These are phyloP conservation scores for Amblyteles armatorius DNA, from an alignment of 2,888 invertebrate genomes.

Conservation along the genomic window DNA sequence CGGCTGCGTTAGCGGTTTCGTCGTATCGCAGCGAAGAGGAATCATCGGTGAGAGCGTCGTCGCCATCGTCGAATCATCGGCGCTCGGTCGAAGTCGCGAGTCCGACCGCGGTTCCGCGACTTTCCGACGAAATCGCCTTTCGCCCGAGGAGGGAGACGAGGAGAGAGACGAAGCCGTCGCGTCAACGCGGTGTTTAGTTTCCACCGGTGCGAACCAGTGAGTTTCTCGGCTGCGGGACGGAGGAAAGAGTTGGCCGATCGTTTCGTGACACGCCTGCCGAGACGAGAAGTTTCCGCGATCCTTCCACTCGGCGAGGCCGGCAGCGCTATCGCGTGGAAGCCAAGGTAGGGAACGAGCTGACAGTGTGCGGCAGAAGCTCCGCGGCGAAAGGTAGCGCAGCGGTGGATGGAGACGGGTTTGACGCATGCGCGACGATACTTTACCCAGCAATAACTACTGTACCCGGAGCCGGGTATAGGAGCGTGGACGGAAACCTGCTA, in stretches of 20 bases:
- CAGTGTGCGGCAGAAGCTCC: conserved; percentile 5
- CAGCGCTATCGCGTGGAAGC: background rate
- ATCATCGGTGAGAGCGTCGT: no score
- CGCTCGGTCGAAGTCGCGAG: no score
- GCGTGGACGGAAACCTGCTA: background rate
- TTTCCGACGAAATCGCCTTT: background rate
- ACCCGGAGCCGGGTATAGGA: conserved; percentile 1
- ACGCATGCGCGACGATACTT: conserved; percentile 32
- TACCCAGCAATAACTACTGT: conserved; percentile 4
- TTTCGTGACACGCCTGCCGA: no score
- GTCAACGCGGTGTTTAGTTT: no score
- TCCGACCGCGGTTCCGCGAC: background rate
- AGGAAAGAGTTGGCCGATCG: no score
- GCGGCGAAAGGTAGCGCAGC: background rate
- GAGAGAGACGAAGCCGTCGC: background rate
- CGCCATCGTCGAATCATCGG: no score
- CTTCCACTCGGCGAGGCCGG: no score
- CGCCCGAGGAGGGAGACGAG: background rate
- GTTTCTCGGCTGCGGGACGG: no score
- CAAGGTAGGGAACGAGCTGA: conserved; percentile 31
- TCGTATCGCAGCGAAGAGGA: background rate
- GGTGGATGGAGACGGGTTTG: conserved; percentile 6
- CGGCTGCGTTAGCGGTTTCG: background rate
- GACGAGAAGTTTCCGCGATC: no score
- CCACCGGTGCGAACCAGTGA: no score